phyloP scores from a whole-genome alignment of 2,113 vertebrate genomes.

The Verasper variegatus region DNA sequence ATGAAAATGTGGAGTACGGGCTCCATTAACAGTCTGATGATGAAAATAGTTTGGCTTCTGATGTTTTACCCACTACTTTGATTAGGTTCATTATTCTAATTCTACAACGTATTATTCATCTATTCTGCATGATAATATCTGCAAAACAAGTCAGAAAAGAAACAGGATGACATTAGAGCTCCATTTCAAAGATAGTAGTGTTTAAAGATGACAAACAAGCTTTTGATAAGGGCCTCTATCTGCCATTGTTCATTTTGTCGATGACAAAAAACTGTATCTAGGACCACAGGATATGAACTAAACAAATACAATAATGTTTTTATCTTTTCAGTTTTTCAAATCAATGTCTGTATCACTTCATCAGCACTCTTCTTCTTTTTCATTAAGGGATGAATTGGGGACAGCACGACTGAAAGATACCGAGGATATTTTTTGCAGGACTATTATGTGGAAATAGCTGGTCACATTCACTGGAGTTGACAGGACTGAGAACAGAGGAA shows the following conservation, averaged over 20 bases:
- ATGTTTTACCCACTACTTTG: neutral
- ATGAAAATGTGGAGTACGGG: conserved; percentile 9
- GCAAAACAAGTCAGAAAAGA: conserved; percentile 5
- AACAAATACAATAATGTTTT: conserved; percentile 4
- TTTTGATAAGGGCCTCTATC: conserved; percentile 23
- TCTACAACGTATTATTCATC: neutral
- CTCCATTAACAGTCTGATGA: neutral
- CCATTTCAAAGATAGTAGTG: neutral
- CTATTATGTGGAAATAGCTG: too few relatives aligned
- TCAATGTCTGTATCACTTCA: neutral
- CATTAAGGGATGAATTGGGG: conserved; percentile 20
- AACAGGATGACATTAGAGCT: neutral
- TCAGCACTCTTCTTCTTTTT: conserved; percentile 14
- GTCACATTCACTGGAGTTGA: too few relatives aligned
- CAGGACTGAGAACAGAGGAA: too few relatives aligned
- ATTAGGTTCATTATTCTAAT: neutral
- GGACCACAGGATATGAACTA: conserved; percentile 30
- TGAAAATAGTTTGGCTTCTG: neutral
- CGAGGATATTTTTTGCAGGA: too few relatives aligned
- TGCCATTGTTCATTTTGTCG: conserved; percentile 8
- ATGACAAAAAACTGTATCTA: conserved; percentile 1
- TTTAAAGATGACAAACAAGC: conserved; percentile 14
- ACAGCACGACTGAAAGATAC: neutral
- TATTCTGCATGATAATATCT: neutral
- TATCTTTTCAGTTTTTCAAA: conserved; percentile 4